Percentiles rank a stretch among this genome's conserved stretches.
Evolutionary conservation across 2,797 vertebrate genomes (phyloP).

Genomic region (Falco rusticolus): DNA sequence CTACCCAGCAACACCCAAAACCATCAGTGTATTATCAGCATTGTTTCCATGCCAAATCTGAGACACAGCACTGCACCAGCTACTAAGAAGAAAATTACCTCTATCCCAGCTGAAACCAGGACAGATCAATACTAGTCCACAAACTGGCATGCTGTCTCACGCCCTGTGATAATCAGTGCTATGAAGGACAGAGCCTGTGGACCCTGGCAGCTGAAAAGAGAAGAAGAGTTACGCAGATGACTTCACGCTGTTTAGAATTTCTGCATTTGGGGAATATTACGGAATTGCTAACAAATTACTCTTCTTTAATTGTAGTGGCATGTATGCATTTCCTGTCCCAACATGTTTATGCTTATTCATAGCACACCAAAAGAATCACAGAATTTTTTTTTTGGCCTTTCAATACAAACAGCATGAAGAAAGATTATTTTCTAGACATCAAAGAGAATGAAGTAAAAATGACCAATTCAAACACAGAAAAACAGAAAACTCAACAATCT

Average conservation of each 20-base stretch:
- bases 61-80: too few species aligned
- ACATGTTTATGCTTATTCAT: slow-evolving; percentile 10
- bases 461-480: background rate
- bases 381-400: background rate
- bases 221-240: slow-evolving; percentile 54
- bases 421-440: slow-evolving; percentile 11
- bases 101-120: too few species aligned
- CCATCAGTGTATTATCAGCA: too few species aligned
- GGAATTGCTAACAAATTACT: slow-evolving; percentile 68
- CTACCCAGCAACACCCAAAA: too few species aligned
- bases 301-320: slow-evolving; percentile 66
- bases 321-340: slow-evolving; percentile 61
- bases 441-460: slow-evolving; percentile 23
- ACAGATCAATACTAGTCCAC: background rate
- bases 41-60: too few species aligned
- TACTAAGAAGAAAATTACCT: too few species aligned
- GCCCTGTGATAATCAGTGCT: background rate
- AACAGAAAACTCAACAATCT: background rate
- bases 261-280: slow-evolving; percentile 70
- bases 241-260: slow-evolving; percentile 71
- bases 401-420: background rate
- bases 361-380: background rate
- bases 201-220: slow-evolving; percentile 49
- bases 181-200: background rate
- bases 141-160: background rate